These are phyloP conservation scores for Cepphus grylle DNA, from an alignment of 2,113 vertebrate species.

Conservation along the genomic window DNA sequence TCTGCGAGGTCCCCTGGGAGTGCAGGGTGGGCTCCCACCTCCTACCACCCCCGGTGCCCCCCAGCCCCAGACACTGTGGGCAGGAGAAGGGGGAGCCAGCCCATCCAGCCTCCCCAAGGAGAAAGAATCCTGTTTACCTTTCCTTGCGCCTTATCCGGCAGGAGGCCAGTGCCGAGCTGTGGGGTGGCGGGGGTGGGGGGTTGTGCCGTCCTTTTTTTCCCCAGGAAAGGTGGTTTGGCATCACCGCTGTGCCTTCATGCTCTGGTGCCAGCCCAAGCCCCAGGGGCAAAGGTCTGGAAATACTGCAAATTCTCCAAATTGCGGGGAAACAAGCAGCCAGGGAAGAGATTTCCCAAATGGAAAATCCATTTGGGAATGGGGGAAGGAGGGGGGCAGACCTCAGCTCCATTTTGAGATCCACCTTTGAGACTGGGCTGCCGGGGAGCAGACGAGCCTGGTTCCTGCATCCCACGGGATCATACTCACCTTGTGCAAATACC, in stretches of 20 bases:
- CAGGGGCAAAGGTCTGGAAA: not conserved
- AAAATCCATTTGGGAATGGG: not conserved
- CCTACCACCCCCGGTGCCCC: not conserved
- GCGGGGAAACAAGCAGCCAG: not conserved
- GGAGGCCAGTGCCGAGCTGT: not conserved
- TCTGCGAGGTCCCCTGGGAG: accelerated
- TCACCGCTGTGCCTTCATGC: accelerated
- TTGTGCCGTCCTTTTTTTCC: not conserved
- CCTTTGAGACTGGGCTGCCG: not conserved
- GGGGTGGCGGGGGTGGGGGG: accelerated
- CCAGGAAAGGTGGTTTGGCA: accelerated
- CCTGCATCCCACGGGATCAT: accelerated
- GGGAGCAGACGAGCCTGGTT: not conserved
- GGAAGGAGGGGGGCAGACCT: not conserved
- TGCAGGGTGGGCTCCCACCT: not conserved
- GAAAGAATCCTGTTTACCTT: not conserved
- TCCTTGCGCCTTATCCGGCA: not conserved
- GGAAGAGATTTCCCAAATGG: not conserved
- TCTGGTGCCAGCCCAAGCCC: not conserved
- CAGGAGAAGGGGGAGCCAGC: not conserved
- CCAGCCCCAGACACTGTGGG: accelerated
- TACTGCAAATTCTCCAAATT: not conserved
- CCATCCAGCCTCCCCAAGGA: not conserved
- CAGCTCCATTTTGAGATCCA: not conserved
- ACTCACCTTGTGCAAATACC: not conserved